These are phyloP conservation scores for Alligator sinensis DNA, from an alignment of 2,113 vertebrate species.

Conservation along the genomic window DNA sequence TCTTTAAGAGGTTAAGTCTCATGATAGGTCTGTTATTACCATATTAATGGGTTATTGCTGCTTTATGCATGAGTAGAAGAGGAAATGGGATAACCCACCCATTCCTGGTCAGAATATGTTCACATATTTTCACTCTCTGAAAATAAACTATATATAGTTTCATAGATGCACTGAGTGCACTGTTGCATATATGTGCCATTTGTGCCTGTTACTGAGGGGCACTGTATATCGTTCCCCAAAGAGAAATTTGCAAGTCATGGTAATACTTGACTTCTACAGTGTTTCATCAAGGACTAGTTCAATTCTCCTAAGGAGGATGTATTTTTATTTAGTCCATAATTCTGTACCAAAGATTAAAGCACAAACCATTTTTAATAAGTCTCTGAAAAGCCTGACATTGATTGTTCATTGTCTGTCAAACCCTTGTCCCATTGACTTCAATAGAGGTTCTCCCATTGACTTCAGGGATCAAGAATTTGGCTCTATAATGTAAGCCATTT, in stretches of 20 bases:
- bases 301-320: background rate
- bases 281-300: background rate
- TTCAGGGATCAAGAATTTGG: background rate
- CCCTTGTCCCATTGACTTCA: background rate
- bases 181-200: background rate
- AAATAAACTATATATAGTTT: background rate
- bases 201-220: background rate
- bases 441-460: background rate
- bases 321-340: background rate
- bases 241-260: background rate
- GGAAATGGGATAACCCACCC: background rate
- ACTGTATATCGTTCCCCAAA: background rate
- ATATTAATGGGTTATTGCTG: background rate
- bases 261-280: background rate
- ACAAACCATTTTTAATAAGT: background rate
- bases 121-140: background rate
- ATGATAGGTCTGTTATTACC: background rate
- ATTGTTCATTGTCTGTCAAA: background rate
- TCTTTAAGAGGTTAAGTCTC: slow-evolving; percentile 45
- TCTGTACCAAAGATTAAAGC: background rate
- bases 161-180: background rate
- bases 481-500: background rate
- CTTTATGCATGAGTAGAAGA: background rate
- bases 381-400: background rate
- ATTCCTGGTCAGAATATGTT: background rate